Evolutionary conservation across 37 sponge, comb jelly and placozoan species (phyloP).

Genomic region (Hormiphora californensis): DNA sequence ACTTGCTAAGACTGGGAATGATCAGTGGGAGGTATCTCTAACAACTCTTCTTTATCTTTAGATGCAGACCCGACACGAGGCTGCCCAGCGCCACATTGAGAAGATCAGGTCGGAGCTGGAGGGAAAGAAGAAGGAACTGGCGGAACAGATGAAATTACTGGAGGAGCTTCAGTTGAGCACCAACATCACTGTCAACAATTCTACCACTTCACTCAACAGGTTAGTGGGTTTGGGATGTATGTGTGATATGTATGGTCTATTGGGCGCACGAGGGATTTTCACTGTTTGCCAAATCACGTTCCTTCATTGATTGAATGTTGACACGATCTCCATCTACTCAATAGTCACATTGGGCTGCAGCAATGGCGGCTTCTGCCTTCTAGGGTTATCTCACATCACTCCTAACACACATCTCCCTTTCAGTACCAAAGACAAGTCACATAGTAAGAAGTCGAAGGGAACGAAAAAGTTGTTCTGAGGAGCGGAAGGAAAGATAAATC

Average conservation of each 20-base stretch:
- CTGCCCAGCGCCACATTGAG: slow-evolving; percentile 71
- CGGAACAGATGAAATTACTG: slow-evolving; percentile 77
- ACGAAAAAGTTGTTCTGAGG: slow-evolving; percentile 30
- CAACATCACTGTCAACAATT: slow-evolving; percentile 15
- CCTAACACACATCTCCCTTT: background rate
- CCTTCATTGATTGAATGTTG: too few relatives aligned
- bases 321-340: too few relatives aligned
- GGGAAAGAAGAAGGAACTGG: slow-evolving; percentile 77
- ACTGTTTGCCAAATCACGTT: too few relatives aligned
- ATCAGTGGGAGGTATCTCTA: background rate
- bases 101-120: slow-evolving; percentile 73
- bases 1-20: background rate
- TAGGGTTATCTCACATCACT: background rate
- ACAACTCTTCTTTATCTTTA: background rate
- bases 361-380: too few relatives aligned
- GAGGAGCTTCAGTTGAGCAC: slow-evolving; percentile 74
- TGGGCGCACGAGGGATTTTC: too few relatives aligned
- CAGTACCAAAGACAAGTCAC: slow-evolving; percentile 28
- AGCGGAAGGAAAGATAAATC: too few relatives aligned
- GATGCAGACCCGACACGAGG: slow-evolving; percentile 87
- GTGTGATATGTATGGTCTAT: background rate
- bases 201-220: slow-evolving; percentile 14
- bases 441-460: background rate
- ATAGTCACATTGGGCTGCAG: too few relatives aligned
- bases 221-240: background rate